Conservation (phyloP, 92 coral and sea anemone species). For the Desmophyllum pertusum region DNA sequence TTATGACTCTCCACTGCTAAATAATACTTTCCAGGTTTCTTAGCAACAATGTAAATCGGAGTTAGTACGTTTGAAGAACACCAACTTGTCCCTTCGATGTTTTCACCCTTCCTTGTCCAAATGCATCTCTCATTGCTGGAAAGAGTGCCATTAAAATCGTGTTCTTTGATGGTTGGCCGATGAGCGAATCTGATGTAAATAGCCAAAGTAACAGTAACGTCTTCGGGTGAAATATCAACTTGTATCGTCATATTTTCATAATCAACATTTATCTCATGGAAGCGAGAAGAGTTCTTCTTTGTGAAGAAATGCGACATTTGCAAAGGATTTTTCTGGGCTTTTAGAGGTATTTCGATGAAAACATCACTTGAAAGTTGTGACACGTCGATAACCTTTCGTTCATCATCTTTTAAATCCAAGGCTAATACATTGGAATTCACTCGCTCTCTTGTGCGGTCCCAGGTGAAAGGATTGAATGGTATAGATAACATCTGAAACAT, state of each 20-base stretch:
- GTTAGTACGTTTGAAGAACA: neutral
- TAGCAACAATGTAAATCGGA: slow-evolving; percentile 12
- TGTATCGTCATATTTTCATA: slow-evolving; percentile 24
- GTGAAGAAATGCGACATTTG: neutral
- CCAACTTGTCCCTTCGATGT: neutral
- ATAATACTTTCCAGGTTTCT: slow-evolving; percentile 44
- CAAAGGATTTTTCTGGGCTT: neutral
- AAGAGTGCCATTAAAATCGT: slow-evolving; percentile 18
- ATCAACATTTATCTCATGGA: slow-evolving; percentile 33
- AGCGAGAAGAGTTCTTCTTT: slow-evolving; percentile 15
- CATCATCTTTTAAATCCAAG: slow-evolving; percentile 45
- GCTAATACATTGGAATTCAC: slow-evolving; percentile 40
- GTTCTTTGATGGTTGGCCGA: slow-evolving; percentile 33
- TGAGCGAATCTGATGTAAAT: slow-evolving; percentile 11
- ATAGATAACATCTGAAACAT: slow-evolving; percentile 45
- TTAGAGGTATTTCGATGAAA: slow-evolving; percentile 36
- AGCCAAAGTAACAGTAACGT: neutral
- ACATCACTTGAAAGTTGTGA: slow-evolving; percentile 31
- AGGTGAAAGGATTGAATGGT: slow-evolving; percentile 44
- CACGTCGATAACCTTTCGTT: slow-evolving; percentile 19
- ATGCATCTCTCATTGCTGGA: neutral
- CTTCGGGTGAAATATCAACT: slow-evolving; percentile 38
- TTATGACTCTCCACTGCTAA: neutral
- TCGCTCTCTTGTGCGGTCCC: slow-evolving; percentile 50
- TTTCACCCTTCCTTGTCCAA: neutral